A percentile compares a stretch with the other conserved stretches of the same genome.
phyloP scores from a whole-genome alignment of 2,113 vertebrate species.

The Vidua macroura region DNA sequence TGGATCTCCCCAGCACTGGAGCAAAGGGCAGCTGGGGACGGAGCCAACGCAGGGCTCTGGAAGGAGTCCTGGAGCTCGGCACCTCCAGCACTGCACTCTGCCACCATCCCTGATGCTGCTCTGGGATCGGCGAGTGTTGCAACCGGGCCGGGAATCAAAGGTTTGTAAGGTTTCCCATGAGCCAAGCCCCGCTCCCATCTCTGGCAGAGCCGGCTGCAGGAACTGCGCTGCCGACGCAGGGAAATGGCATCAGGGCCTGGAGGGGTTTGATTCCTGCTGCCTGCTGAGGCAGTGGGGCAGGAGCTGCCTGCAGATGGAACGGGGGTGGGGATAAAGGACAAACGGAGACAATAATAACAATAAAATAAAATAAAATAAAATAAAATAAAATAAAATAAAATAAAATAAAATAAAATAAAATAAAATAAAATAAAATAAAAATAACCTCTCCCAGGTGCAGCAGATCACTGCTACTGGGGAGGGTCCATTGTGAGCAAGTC shows the following conservation, averaged over 20 bases:
- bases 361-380: not conserved
- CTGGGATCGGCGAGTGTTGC: rapidly evolving
- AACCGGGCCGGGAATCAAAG: rapidly evolving
- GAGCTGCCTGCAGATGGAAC: constrained; percentile 4
- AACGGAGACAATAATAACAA: constrained; percentile 19
- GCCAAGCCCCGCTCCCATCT: not conserved
- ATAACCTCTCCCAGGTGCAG: not conserved
- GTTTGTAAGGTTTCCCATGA: not conserved
- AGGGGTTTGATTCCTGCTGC: constrained; percentile 9
- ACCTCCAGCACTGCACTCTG: not conserved
- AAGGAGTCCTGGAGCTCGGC: not conserved
- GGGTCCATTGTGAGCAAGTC: not conserved
- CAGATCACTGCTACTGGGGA: not conserved
- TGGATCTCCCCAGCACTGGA: not conserved
- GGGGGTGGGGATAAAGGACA: constrained; percentile 30
- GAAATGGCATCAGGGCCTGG: not conserved
- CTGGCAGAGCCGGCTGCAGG: not conserved
- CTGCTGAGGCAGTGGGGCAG: not conserved
- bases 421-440: not conserved
- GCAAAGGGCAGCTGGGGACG: not conserved
- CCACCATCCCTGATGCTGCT: not conserved
- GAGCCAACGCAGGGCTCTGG: not conserved
- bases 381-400: not conserved
- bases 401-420: not conserved
- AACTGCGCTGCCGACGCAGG: not conserved